Percentiles rank a stretch among this genome's conserved stretches.
Conservation (phyloP, 2,888 invertebrate genomes). For the Strigamia maritima region DNA sequence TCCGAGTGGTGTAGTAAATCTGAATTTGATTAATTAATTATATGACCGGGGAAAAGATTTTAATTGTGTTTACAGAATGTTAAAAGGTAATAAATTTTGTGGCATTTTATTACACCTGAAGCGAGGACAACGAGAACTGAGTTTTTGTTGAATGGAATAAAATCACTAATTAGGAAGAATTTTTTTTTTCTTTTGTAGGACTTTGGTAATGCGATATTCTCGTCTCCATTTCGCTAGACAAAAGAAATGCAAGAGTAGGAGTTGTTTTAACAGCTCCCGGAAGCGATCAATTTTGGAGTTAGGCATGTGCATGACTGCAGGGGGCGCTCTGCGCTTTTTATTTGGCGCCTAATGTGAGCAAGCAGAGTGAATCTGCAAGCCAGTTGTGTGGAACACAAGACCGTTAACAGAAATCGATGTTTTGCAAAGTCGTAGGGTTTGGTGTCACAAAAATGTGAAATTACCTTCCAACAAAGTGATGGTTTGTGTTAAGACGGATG, state of each 20-base stretch:
- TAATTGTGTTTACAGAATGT: not conserved
- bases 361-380: not conserved
- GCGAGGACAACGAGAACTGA: not conserved
- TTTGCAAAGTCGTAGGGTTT: not conserved
- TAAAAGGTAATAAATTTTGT: not conserved
- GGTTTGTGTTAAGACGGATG: not conserved
- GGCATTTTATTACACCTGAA: not conserved
- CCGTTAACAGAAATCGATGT: slow-evolving; percentile 6
- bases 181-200: not conserved
- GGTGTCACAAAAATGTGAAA: not conserved
- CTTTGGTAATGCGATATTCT: not conserved
- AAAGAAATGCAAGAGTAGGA: not conserved
- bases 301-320: slow-evolving; percentile 12
- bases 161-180: not conserved
- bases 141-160: not conserved
- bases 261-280: slow-evolving; percentile 16
- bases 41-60: not conserved
- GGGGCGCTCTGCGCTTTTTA: not conserved
- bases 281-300: slow-evolving; percentile 13
- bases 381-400: not conserved
- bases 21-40: slow-evolving; percentile 21
- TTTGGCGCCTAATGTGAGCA: slow-evolving; percentile 10
- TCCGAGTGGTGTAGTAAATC: not conserved
- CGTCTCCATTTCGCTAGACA: not conserved
- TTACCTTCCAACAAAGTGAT: not conserved